Conservation (phyloP, 2,113 vertebrate genomes). For the Prunella fulvescens region DNA sequence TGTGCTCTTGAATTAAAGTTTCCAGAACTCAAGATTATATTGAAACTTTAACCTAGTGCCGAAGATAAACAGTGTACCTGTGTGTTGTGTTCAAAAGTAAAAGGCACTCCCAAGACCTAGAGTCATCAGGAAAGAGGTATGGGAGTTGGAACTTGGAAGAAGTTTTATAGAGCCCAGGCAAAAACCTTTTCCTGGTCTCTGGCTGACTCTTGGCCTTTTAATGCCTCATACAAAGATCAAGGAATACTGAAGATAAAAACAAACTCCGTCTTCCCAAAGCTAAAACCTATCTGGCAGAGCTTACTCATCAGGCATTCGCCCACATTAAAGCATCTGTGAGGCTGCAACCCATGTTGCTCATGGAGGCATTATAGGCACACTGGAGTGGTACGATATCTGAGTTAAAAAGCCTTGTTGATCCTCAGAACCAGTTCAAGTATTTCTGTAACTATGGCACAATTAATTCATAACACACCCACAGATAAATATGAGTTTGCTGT, state of each 20-base stretch:
- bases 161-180: background rate
- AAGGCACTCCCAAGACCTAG: background rate
- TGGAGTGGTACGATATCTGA: background rate
- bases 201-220: background rate
- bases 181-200: background rate
- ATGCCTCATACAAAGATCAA: background rate
- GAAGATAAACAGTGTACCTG: background rate
- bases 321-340: slow-evolving; percentile 27
- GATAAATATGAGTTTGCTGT: background rate
- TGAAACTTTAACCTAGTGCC: background rate
- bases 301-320: slow-evolving; percentile 20
- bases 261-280: background rate
- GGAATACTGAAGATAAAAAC: background rate
- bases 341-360: background rate
- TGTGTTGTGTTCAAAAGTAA: background rate
- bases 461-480: background rate
- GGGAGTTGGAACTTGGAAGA: background rate
- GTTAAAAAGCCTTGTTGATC: background rate
- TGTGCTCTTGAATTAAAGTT: background rate
- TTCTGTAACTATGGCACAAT: background rate
- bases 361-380: background rate
- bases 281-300: background rate
- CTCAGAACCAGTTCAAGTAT: background rate
- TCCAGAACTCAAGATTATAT: background rate
- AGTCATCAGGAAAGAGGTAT: background rate